Evolutionary conservation across 2,113 vertebrate genomes (phyloP), one percentile per base, ranked within the genome.

Genomic region (Turnix velox): DNA sequence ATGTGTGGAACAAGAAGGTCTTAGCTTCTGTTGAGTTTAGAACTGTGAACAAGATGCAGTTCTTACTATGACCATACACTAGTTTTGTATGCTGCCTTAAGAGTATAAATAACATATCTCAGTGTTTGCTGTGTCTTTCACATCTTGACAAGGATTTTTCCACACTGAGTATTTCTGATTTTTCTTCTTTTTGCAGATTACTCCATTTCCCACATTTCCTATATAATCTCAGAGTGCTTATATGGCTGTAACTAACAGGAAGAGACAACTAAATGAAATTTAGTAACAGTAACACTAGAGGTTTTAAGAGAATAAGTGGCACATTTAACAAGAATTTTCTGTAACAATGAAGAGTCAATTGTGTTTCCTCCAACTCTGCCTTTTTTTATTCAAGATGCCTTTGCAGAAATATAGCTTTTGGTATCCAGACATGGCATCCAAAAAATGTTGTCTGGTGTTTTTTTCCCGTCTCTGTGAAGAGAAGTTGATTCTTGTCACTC

Each of bases 21-120:
- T 17, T 45, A 22, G 2, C 6, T 57, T 77, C 48, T 68, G 37
- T 18, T 45, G 22, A 57, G 9, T 6, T 73, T 15, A 69, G 61
- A 78, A 25, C 13, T n/a, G 8, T 18, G 14, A 2, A 45, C 37
- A 63, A 52, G 59, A 33, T 2, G 4, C 4, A 42, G 22, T n/a
- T 51, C 23, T 42, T 1, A 0, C 23, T 67, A 18, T 43, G 39
- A 71, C 7, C 6, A 5, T 35, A 33, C 2, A 4, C 4, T 49
- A 51, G 22, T 37, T 8, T 57, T 72, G 10, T 22, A 17, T 0
- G 0, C 6, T 59, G 6, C 12, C 39, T 48, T 52, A 31, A 20
- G 12, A 35, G 73, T 76, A 68, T 12, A 74, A 15, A 62, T 8
- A 6, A 43, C 27, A 39, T 14, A 55, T 6, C 17, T 78, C 28